Evolutionary conservation across 2,888 invertebrate genomes (phyloP), one percentile per base, ranked within the genome.

Genomic region (Lasioglossum figueresi): DNA sequence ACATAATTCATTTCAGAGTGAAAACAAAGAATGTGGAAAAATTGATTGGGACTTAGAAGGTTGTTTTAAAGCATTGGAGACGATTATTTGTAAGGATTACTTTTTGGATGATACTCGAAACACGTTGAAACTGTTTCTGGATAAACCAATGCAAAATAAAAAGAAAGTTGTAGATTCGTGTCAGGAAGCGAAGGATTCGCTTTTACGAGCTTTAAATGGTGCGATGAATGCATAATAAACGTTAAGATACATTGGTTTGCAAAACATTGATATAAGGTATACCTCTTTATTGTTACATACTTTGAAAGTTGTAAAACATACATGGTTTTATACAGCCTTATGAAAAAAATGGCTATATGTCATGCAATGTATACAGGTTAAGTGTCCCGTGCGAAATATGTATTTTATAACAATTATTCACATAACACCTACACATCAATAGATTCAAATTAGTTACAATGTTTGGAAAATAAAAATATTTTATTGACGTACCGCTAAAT

Each of bases 1-100:
- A 70, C 66, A 27, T 43, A 78, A 31, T 79, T 83, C 78, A 78
- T 95, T 95, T 43, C 95, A 97, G 97, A 95, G 96, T 16, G 98
- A 98, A 94, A 96, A 97, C 92, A 97, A 97, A 92, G 95, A 95
- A 27, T 96, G 95, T 88, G 86, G 89, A n/a, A 96, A 96, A 90
- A 95, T 96, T 12, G 95, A 96, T 0, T 97, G 97, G 96, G 96
- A 96, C 79, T 94, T 97, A 6, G 96, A 96, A 0, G 96, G 96
- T 2, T 97, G 97, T 88, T 96, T 96, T 88, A 92, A 95, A 14
- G 96, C 96, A 0, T 93, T 98, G 4, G 95, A 96, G 91, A 95
- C 95, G 87, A 93, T 96, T n/a, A 93, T 95, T 16, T 95, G 95
- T 86, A 95, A 95, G 91, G 95, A 95, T 79, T 96, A 96, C 91